Base-by-base conservation (phyloP, 2,888 invertebrate genomes). In the Ophion ventricosus region DNA sequence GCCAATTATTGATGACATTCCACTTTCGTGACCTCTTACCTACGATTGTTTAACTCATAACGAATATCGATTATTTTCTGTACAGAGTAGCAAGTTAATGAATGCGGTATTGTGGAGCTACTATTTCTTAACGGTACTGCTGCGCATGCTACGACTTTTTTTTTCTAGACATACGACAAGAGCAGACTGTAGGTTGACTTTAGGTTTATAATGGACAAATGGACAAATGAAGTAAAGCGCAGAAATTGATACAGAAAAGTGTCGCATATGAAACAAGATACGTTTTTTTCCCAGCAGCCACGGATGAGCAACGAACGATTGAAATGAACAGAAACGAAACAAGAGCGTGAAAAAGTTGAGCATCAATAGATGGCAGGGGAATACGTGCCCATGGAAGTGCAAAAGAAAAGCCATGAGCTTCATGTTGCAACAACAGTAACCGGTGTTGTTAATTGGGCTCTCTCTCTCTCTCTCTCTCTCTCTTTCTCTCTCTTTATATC, bases 361-460 rank as follows among this genome's bases (percentile, higher is more conserved):
- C 40, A 25, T 35, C 35, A 35, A 35, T 35, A 35, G 35, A 35
- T 35, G 74, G 29, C 66, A 77, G 49, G 80, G 80, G 83, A 81
- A 77, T 77, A 87, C 85, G 75, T 81, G 73, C 23, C 64, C 61
- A 61, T 23, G 40, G 11, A 40, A 20, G 54, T 35, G 54, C 64
- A 74, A 23, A 67, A 25, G 67, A 56, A 70, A 35, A 11, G 17
- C 35, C 14, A n/a, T 20, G 43, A 40, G 63, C 29, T 26, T 73
- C n/a, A 25, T 20, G 29, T 11, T 49, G 74, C 57, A 79, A 56
- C 40, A 76, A 73, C 26, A 43, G 61, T 73, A 43, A n/a, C 20
- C 79, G 73, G 40, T 57, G 63, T 63, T 67, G 63, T 63, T 80
- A 80, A 83, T 83, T 80, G 76, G 59, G 67, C 59, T 59, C 49